A percentile compares a stretch with the other conserved stretches of the same genome.
Evolutionary conservation across 2,113 vertebrate genomes (phyloP).

Genomic region (Geothlypis trichas): DNA sequence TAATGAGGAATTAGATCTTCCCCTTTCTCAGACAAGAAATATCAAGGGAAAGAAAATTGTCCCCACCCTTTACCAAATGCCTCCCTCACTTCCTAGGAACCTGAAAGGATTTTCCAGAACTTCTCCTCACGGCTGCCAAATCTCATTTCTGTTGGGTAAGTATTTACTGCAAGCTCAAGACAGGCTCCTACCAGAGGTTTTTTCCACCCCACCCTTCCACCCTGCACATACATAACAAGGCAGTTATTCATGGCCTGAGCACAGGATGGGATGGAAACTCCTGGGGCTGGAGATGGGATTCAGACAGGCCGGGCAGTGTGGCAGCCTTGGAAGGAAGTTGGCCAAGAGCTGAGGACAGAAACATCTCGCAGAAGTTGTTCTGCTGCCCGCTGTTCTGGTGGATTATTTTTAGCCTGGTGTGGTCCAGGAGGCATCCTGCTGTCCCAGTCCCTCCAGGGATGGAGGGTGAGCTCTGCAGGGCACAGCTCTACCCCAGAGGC

Average conservation of each 20-base stretch:
- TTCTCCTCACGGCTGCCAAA: constrained; percentile 36
- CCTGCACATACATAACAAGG: constrained; percentile 36
- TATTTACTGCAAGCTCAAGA: constrained; percentile 55
- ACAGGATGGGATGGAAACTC: constrained; percentile 45
- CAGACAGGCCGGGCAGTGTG: constrained; percentile 25
- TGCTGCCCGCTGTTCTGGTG: constrained; percentile 23
- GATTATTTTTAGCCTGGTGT: constrained; percentile 32
- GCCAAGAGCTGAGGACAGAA: constrained; percentile 12
- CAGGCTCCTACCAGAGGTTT: constrained; percentile 57
- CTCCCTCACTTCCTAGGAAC: constrained; percentile 63
- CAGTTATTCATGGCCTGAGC: constrained; percentile 43
- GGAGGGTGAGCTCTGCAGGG: background rate
- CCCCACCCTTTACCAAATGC: constrained; percentile 33
- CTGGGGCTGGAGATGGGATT: constrained; percentile 36
- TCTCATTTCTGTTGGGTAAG: constrained; percentile 57
- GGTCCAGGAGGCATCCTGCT: background rate
- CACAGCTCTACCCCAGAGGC: background rate
- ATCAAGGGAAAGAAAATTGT: constrained; percentile 24
- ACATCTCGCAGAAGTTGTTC: constrained; percentile 3
- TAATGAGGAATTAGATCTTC: constrained; percentile 42
- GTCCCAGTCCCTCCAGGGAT: background rate
- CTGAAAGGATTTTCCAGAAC: constrained; percentile 62
- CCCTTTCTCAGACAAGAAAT: background rate
- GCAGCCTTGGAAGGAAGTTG: background rate
- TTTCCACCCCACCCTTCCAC: constrained; percentile 64